Percentiles rank a stretch among this genome's conserved stretches.
Conservation (phyloP, 2,888 invertebrate species). For the Sinodicranocentrus sp. region DNA sequence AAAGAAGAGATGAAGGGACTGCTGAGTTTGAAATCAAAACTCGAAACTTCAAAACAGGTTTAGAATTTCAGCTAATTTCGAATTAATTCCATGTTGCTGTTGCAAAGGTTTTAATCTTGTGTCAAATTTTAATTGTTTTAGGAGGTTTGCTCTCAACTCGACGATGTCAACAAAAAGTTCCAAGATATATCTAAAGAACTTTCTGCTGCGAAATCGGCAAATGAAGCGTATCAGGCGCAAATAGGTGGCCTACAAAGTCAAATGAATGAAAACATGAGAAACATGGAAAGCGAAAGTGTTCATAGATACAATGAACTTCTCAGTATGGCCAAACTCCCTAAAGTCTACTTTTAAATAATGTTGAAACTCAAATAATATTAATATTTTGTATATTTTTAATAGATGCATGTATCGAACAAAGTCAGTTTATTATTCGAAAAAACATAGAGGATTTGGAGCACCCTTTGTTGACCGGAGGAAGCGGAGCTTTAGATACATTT, state of each 20-base stretch:
- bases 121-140: no score
- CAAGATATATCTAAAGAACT: slow-evolving; percentile 80
- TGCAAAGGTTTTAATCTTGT: background rate
- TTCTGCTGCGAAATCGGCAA: slow-evolving; percentile 57
- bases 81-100: no score
- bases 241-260: slow-evolving; percentile 71
- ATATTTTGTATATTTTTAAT: background rate
- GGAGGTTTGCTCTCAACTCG: slow-evolving; percentile 84
- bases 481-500: slow-evolving; percentile 77
- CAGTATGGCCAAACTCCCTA: no score
- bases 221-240: slow-evolving; percentile 68
- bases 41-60: slow-evolving; percentile 71
- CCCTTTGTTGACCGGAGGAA: slow-evolving; percentile 79
- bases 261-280: slow-evolving; percentile 73
- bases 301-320: slow-evolving; percentile 74
- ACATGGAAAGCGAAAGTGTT: slow-evolving; percentile 72
- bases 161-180: slow-evolving; percentile 83
- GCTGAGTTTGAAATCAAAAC: slow-evolving; percentile 52
- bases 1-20: slow-evolving; percentile 63
- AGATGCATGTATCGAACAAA: slow-evolving; percentile 79
- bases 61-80: no score
- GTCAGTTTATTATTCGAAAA: slow-evolving; percentile 80
- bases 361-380: background rate
- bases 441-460: slow-evolving; percentile 84
- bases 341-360: no score